Base-by-base conservation (phyloP, 2,888 invertebrate species). In the Leptothorax acervorum region DNA sequence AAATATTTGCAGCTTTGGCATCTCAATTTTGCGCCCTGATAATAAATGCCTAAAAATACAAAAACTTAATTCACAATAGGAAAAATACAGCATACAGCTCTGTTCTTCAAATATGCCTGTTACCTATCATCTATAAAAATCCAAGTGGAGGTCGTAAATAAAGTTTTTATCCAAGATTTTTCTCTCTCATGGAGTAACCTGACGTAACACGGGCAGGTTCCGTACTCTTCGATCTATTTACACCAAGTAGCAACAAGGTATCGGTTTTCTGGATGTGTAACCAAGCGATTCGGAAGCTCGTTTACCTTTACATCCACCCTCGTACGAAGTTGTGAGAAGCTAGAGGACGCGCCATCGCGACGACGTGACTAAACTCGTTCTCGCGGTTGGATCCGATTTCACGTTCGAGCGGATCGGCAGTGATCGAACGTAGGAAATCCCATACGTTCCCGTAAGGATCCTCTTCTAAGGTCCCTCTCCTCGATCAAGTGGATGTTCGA, bases 391-490 rank as follows among this genome's bases (percentile, higher is more conserved):
- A 88, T 90, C 86, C 86, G 87, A 90, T 90, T 91, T 90, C 91
- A 87, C 91, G 90, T 90, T 85, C 85, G 87, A 88, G 48, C 87
- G 87, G 86, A 87, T 88, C 87, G 84, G 63, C 73, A 63, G 84
- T 86, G 91, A 91, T 88, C 88, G 89, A 87, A 83, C 87, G 82
- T 82, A 75, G 88, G 90, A 88, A 92, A 92, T 91, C 87, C 82
- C 91, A 90, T 89, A 88, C 87, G 87, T 91, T 91, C 90, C 89
- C 91, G 89, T 88, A 89, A 88, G 90, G 89, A 92, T 91, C 86
- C 85, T 85, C 88, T 91, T 89, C 82, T 55, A 57, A 31, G 62
- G 71, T 70, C 45, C 79, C 75, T 63, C 85, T 74, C 85, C 71
- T 73, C 71, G 31, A 78, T 70, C 74, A 85, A 88, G 71, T 83